Conservation (phyloP, 2,888 invertebrate genomes). For the Melipona beecheii region DNA sequence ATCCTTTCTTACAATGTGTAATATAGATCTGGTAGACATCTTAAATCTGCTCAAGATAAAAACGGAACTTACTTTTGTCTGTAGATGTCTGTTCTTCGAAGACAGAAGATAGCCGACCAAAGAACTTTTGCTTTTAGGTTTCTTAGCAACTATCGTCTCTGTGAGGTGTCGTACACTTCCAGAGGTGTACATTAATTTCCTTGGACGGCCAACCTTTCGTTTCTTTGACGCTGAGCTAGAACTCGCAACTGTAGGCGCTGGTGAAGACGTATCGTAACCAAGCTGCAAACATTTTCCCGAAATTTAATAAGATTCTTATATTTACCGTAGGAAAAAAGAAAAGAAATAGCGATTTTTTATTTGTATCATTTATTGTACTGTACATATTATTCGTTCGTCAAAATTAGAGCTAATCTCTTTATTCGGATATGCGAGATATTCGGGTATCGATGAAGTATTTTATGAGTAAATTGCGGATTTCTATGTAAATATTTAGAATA, state of each 20-base stretch:
- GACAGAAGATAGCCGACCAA: constrained; percentile 88
- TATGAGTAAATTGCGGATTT: too few species aligned
- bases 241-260: constrained; percentile 72
- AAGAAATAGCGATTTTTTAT: too few species aligned
- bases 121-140: constrained; percentile 89
- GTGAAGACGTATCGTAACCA: constrained; percentile 77
- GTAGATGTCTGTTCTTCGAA: constrained; percentile 87
- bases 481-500: too few species aligned
- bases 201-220: constrained; percentile 92
- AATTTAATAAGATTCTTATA: background rate
- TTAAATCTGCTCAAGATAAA: background rate
- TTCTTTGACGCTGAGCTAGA: constrained; percentile 87
- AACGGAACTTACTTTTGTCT: constrained; percentile 78
- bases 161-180: constrained; percentile 87
- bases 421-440: too few species aligned
- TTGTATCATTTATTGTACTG: too few species aligned
- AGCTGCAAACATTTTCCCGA: constrained; percentile 54
- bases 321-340: too few species aligned
- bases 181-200: constrained; percentile 87
- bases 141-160: constrained; percentile 93
- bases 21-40: too few species aligned
- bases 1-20: too few species aligned
- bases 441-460: too few species aligned
- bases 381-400: too few species aligned
- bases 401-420: too few species aligned